phyloP scores from a whole-genome alignment of 2,113 vertebrate species.

The Lampris incognitus region DNA sequence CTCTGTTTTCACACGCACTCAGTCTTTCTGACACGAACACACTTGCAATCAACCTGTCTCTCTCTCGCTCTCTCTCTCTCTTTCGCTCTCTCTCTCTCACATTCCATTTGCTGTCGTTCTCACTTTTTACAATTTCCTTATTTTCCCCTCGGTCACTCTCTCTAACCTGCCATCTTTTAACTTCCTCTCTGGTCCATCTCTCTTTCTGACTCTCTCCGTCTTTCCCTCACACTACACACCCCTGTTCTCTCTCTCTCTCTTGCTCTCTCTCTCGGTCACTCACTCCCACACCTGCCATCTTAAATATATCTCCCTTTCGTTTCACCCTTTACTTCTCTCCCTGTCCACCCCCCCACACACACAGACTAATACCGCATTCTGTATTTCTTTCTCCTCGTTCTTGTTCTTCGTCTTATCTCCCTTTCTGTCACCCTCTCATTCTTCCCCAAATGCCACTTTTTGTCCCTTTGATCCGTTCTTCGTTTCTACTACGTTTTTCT shows the following conservation, averaged over 20 bases:
- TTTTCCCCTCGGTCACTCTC: constrained; percentile 10
- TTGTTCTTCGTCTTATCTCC: not conserved
- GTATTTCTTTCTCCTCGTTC: not conserved
- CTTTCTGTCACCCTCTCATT: not conserved
- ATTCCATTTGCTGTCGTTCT: constrained; percentile 60
- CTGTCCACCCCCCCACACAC: not conserved
- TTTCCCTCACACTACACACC: constrained; percentile 59
- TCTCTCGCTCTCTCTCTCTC: constrained; percentile 29
- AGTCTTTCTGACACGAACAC: not conserved
- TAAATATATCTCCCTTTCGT: constrained; percentile 42
- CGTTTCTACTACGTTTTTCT: not conserved
- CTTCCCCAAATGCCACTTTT: no score
- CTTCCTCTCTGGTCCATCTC: constrained; percentile 64
- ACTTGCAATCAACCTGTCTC: constrained; percentile 39
- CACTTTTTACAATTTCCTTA: not conserved
- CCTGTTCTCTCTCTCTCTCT: constrained; percentile 65
- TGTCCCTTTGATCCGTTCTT: not conserved
- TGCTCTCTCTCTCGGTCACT: constrained; percentile 63
- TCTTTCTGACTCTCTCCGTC: constrained; percentile 33
- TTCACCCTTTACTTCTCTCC: constrained; percentile 41
- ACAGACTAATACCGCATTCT: not conserved
- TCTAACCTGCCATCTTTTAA: constrained; percentile 75
- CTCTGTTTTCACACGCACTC: not conserved
- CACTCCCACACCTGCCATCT: constrained; percentile 51
- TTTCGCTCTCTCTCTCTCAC: constrained; percentile 52